A percentile compares a stretch with the other conserved stretches of the same genome.
These are phyloP conservation scores for Leptogaster cylindrica DNA, from an alignment of 2,888 invertebrate species.

Conservation along the genomic window DNA sequence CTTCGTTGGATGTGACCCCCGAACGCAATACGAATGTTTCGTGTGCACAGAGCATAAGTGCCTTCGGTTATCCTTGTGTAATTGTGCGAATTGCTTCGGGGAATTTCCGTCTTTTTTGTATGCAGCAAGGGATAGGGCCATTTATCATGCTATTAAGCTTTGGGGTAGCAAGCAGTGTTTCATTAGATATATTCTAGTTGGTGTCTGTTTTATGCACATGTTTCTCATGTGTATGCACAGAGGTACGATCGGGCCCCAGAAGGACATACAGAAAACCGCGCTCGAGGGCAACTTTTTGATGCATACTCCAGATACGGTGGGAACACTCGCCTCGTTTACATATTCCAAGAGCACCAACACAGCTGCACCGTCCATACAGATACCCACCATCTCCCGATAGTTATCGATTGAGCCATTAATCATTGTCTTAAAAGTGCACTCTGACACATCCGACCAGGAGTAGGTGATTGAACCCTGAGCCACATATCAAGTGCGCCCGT, in stretches of 20 bases:
- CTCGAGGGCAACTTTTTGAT: conserved; percentile 41
- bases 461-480: conserved; percentile 49
- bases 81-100: conserved; percentile 31
- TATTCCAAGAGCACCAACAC: conserved; percentile 18
- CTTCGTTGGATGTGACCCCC: neutral
- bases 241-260: conserved; percentile 19
- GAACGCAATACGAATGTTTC: neutral
- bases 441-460: conserved; percentile 48
- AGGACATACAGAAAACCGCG: conserved; percentile 38
- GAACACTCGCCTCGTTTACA: conserved; percentile 32
- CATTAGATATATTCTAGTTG: conserved; percentile 26
- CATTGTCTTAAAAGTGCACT: conserved; percentile 52
- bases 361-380: conserved; percentile 2
- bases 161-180: conserved; percentile 29
- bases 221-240: conserved; percentile 14
- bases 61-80: neutral
- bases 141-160: conserved; percentile 43
- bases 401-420: conserved; percentile 54
- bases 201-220: neutral
- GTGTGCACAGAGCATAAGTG: neutral
- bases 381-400: conserved; percentile 36
- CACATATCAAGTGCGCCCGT: neutral
- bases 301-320: conserved; percentile 33
- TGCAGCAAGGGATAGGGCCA: conserved; percentile 19
- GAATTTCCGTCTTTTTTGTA: conserved; percentile 23